Percentiles rank a stretch among this genome's conserved stretches.
Evolutionary conservation across 1,140 invertebrate genomes (phyloP).

Genomic region (Pseudobourletiella spinata): DNA sequence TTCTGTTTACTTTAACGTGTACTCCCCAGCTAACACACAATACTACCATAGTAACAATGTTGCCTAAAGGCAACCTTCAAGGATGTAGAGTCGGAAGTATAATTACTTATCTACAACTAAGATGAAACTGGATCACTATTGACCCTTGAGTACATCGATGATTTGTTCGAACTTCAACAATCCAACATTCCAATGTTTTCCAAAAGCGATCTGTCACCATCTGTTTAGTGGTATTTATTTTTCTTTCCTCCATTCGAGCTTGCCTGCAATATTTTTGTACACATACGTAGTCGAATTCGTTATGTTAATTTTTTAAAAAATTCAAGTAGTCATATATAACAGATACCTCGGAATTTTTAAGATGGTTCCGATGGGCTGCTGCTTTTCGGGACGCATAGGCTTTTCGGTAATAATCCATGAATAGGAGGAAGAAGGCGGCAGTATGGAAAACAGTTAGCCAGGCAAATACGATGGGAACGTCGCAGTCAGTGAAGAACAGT

Average conservation of each 20-base stretch:
- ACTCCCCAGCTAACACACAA: no score
- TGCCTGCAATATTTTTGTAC: no score
- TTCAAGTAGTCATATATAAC: neutral
- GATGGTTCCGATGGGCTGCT: neutral
- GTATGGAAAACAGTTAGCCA: constrained; percentile 18
- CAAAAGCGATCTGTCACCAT: neutral
- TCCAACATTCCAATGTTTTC: no score
- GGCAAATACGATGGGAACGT: constrained; percentile 60
- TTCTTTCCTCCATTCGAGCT: neutral
- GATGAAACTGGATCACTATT: no score
- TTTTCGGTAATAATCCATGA: constrained; percentile 17
- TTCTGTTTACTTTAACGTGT: no score
- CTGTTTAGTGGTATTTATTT: neutral
- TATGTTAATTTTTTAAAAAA: neutral
- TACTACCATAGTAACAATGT: no score
- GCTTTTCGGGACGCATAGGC: neutral
- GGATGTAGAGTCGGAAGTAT: no score
- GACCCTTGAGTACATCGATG: no score
- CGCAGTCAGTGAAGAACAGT: constrained; percentile 73
- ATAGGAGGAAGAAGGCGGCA: constrained; percentile 16
- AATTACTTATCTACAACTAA: no score
- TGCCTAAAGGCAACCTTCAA: no score
- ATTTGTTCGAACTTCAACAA: no score
- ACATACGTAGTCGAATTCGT: neutral
- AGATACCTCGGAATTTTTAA: neutral